phyloP scores from a whole-genome alignment of 2,113 vertebrate genomes.

The Astur gentilis region DNA sequence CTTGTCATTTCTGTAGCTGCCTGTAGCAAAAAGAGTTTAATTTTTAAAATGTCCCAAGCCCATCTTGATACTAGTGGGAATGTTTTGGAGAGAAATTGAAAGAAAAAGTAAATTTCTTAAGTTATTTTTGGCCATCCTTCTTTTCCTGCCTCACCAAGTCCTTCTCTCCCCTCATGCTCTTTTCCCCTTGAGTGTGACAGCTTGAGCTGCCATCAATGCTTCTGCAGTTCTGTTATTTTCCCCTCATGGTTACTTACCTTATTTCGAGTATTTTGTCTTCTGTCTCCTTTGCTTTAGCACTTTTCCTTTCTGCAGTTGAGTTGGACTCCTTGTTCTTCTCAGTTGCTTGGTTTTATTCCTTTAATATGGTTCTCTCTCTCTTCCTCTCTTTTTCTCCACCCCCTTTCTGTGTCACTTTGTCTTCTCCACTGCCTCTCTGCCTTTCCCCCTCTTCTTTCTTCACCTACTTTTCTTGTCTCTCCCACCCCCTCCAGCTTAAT shows the following conservation, averaged over 20 bases:
- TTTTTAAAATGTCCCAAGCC: neutral
- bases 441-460: slow-evolving; percentile 58
- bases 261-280: slow-evolving; percentile 7
- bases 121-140: neutral
- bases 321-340: neutral
- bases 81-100: neutral
- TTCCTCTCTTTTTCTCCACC: slow-evolving; percentile 50
- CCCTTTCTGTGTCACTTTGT: slow-evolving; percentile 54
- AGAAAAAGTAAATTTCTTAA: neutral
- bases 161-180: neutral
- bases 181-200: neutral
- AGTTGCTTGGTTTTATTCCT: slow-evolving; percentile 26
- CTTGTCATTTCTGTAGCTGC: neutral
- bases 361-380: slow-evolving; percentile 34
- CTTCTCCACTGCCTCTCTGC: slow-evolving; percentile 7
- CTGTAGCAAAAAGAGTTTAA: neutral
- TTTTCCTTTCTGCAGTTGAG: neutral
- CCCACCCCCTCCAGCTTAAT: slow-evolving; percentile 57
- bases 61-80: neutral
- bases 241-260: slow-evolving; percentile 59
- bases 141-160: neutral
- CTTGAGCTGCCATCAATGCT: neutral
- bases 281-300: neutral
- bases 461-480: slow-evolving; percentile 61
- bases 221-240: neutral